These are phyloP conservation scores for Temnothorax curvispinosus DNA, from an alignment of 1,140 invertebrate genomes.

Conservation along the genomic window DNA sequence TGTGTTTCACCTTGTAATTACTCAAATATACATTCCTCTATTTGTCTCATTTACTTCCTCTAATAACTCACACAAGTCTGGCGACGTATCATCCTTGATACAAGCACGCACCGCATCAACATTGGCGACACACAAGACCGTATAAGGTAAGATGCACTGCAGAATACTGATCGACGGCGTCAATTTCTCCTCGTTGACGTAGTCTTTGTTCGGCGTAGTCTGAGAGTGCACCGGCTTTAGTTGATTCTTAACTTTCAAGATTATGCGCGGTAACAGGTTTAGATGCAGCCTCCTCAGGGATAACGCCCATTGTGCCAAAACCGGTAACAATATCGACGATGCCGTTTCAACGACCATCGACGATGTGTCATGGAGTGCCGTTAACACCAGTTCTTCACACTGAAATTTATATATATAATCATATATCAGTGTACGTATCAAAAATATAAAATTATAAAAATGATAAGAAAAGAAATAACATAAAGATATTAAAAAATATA, in stretches of 20 bases:
- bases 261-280: constrained; percentile 81
- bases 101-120: constrained; percentile 81
- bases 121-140: constrained; percentile 85
- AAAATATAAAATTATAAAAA: background rate
- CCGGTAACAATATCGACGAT: constrained; percentile 85
- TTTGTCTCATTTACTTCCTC: constrained; percentile 7
- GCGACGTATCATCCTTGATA: constrained; percentile 79
- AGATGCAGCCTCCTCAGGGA: constrained; percentile 86
- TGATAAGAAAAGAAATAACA: background rate
- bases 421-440: background rate
- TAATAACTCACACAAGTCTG: constrained; percentile 83
- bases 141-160: constrained; percentile 85
- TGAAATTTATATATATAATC: constrained; percentile 74
- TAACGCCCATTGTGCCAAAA: constrained; percentile 89
- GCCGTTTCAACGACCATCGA: constrained; percentile 85
- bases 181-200: constrained; percentile 77
- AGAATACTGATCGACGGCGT: constrained; percentile 81
- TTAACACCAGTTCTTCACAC: constrained; percentile 87
- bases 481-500: background rate
- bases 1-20: background rate
- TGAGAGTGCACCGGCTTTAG: constrained; percentile 76
- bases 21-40: background rate
- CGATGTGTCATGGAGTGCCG: constrained; percentile 86
- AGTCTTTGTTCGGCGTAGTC: constrained; percentile 79
- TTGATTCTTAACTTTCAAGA: constrained; percentile 79